Conservation (phyloP, 2,797 vertebrate genomes). For the Microcaecilia unicolor region DNA sequence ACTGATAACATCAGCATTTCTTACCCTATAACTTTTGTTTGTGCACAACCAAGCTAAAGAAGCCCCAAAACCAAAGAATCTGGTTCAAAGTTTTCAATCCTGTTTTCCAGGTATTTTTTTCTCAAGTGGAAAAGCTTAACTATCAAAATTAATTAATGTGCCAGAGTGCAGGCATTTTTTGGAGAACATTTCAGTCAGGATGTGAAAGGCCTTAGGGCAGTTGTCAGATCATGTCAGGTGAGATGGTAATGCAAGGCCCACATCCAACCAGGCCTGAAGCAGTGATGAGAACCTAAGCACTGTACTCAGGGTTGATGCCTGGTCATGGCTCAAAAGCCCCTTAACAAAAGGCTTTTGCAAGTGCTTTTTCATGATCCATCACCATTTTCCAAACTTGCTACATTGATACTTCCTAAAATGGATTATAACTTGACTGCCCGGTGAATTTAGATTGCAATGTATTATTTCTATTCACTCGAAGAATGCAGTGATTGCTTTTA, state of each 20-base stretch:
- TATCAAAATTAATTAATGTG: background rate
- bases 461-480: background rate
- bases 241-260: background rate
- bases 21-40: too few species aligned
- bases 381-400: conserved; percentile 1
- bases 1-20: too few species aligned
- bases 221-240: background rate
- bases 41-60: too few species aligned
- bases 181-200: conserved; percentile 5
- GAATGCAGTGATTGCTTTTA: background rate
- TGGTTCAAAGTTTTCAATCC: too few species aligned
- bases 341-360: background rate
- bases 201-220: conserved; percentile 2
- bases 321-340: background rate
- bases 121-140: background rate
- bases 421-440: background rate
- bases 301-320: conserved; percentile 5
- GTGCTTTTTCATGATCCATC: conserved; percentile 7
- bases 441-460: background rate
- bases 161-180: conserved; percentile 2
- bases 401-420: conserved; percentile 12
- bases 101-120: fast-evolving
- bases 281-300: background rate
- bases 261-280: background rate
- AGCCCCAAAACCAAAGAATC: too few species aligned